Conservation (phyloP, 2,888 invertebrate species). For the Acanthosepion lycidas region DNA sequence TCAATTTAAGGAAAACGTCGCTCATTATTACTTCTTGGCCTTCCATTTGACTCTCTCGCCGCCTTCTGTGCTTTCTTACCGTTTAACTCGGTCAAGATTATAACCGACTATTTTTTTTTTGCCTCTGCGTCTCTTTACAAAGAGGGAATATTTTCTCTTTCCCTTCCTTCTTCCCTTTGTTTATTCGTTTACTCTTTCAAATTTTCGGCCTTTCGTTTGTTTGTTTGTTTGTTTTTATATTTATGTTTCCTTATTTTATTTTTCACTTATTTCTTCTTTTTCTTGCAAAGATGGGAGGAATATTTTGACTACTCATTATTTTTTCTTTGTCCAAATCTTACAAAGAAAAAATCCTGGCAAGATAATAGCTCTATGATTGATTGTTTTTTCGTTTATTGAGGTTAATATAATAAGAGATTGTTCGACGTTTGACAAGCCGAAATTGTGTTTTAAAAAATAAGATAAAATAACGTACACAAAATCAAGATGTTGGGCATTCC, state of each 20-base stretch:
- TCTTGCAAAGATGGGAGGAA: background rate
- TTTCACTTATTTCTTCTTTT: background rate
- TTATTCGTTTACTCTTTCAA: background rate
- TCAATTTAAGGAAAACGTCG: constrained; percentile 21
- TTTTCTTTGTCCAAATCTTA: background rate
- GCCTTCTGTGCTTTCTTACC: background rate
- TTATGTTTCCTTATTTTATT: background rate
- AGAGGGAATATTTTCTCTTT: background rate
- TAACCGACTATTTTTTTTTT: background rate
- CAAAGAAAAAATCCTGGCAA: background rate
- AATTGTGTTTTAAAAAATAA: background rate
- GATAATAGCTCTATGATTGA: background rate
- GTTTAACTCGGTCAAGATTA: constrained; percentile 16
- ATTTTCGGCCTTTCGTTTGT: background rate
- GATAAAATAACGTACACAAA: background rate
- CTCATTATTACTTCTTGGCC: background rate
- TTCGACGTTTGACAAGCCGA: background rate
- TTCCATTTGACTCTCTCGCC: background rate
- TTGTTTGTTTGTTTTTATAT: background rate
- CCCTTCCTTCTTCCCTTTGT: background rate
- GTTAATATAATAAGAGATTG: constrained; percentile 2
- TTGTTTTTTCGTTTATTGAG: background rate
- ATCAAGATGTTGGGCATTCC: background rate
- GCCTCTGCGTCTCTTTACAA: background rate
- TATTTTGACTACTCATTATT: background rate